Evolutionary conservation across 2,113 vertebrate genomes (phyloP), one percentile per base, ranked within the genome.

Genomic region (Coryphaenoides rupestris): DNA sequence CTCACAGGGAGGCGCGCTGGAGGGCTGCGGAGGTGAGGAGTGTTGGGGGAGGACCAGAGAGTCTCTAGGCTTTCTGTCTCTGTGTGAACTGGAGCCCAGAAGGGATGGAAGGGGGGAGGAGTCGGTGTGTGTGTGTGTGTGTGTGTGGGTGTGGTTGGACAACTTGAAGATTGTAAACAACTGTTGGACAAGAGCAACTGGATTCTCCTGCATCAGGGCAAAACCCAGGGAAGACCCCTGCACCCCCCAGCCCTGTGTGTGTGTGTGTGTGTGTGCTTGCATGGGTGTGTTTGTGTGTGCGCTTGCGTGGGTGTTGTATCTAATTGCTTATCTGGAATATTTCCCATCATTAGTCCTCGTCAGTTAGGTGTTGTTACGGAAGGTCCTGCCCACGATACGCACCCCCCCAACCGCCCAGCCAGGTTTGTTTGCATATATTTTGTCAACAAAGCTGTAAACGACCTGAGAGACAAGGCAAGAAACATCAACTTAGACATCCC

Each of bases 341-440:
- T 58, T 23, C 47, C 45, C 46, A 33, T 65, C 53, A 50, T 60
- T 33, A 46, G 58, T 62, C 58, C 22, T 52, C 60, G 49, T 46
- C 60, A 62, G 72, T 81, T 68, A 66, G 68, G 60, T 21, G 52
- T 77, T 26, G 55, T 81, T 77, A 67, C 59, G 70, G 75, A 69
- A 81, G 75, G 72, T 70, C 28, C 28, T 4, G 28, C 10, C 5
- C 3, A 33, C 28, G 10, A n/a, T n/a, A n/a, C n/a, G n/a, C n/a
- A n/a, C n/a, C 28, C 5, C 5, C 28, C 4, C 28, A 33, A 33
- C 4, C 5, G 28, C 5, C 6, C 28, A 33, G 28, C 28, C 28
- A 33, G 28, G 3, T 33, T 33, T 21, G 26, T 63, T 58, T 15
- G 47, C 16, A 16, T 49, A 5, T 10, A 10, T 33, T 33, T 9